These are phyloP conservation scores for Tethya wilhelma DNA, from an alignment of 37 sponge, comb jelly and placozoan species.

Conservation along the genomic window DNA sequence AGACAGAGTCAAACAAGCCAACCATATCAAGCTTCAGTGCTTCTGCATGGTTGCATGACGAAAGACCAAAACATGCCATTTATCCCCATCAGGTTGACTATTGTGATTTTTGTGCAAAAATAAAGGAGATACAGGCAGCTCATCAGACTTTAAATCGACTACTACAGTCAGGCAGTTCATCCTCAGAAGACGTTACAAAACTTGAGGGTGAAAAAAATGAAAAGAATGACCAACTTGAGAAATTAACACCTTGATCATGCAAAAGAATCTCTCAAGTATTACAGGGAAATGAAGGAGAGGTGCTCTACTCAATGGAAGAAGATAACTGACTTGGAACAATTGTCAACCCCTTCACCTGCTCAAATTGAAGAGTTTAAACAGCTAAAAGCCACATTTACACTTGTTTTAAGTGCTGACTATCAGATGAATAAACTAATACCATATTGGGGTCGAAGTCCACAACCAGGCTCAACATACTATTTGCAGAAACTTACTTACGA, in stretches of 20 bases:
- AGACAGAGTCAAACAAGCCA: slow-evolving; percentile 2
- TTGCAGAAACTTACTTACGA: slow-evolving; percentile 31
- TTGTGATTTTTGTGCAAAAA: slow-evolving; percentile 39
- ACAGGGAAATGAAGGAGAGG: slow-evolving; percentile 23
- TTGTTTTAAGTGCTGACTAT: slow-evolving; percentile 44
- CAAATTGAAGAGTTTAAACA: background rate
- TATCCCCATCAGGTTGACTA: slow-evolving; percentile 51
- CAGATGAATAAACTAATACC: slow-evolving; percentile 41
- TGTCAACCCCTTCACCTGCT: background rate
- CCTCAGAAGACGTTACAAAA: background rate
- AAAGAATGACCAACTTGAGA: background rate
- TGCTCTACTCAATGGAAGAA: slow-evolving; percentile 38
- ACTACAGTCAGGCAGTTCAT: slow-evolving; percentile 19
- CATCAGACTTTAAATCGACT: slow-evolving; percentile 20
- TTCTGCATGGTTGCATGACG: background rate
- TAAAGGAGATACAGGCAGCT: slow-evolving; percentile 22
- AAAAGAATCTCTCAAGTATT: slow-evolving; percentile 29
- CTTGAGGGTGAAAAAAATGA: slow-evolving; percentile 10
- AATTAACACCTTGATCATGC: slow-evolving; percentile 29
- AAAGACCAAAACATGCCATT: slow-evolving; percentile 35
- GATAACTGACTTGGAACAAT: background rate
- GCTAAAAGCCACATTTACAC: slow-evolving; percentile 10
- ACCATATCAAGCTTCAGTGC: slow-evolving; percentile 15
- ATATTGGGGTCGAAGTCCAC: slow-evolving; percentile 33
- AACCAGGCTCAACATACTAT: slow-evolving; percentile 49